phyloP scores from a whole-genome alignment of 1,140 invertebrate genomes.

The Drosophila trapezifrons region DNA sequence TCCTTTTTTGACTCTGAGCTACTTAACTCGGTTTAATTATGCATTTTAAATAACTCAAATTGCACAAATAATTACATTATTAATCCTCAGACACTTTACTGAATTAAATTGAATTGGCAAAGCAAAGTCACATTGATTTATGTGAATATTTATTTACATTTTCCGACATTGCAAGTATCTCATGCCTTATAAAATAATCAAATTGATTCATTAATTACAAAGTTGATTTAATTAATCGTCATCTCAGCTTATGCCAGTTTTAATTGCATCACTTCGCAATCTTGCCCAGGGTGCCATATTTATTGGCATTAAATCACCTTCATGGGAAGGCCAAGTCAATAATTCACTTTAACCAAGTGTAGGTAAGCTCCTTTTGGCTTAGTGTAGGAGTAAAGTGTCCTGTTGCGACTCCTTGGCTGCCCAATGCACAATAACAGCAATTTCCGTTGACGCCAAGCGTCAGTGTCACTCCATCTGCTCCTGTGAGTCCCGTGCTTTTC shows the following conservation, averaged over 20 bases:
- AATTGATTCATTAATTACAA: background rate
- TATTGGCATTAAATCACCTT: background rate
- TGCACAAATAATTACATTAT: too few species aligned
- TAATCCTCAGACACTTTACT: background rate
- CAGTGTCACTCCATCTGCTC: constrained; percentile 40
- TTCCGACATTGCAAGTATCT: too few species aligned
- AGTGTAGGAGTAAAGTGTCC: constrained; percentile 14
- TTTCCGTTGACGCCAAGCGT: constrained; percentile 65
- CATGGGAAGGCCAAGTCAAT: background rate
- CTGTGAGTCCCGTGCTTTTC: constrained; percentile 14
- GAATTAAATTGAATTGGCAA: background rate
- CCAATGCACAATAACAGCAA: constrained; percentile 64
- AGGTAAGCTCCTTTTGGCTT: background rate
- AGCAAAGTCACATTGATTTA: background rate
- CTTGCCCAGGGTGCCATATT: too few species aligned
- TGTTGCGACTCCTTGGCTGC: constrained; percentile 30
- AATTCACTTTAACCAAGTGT: background rate
- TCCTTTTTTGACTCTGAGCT: too few species aligned
- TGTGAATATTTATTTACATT: background rate
- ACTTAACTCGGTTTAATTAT: background rate
- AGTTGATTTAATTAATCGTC: background rate
- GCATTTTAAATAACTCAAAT: background rate
- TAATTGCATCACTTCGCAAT: background rate
- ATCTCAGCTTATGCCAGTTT: background rate
- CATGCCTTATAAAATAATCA: too few species aligned